Evolutionary conservation across 2,888 invertebrate genomes (phyloP).

Genomic region (Scaptomyza reducta): DNA sequence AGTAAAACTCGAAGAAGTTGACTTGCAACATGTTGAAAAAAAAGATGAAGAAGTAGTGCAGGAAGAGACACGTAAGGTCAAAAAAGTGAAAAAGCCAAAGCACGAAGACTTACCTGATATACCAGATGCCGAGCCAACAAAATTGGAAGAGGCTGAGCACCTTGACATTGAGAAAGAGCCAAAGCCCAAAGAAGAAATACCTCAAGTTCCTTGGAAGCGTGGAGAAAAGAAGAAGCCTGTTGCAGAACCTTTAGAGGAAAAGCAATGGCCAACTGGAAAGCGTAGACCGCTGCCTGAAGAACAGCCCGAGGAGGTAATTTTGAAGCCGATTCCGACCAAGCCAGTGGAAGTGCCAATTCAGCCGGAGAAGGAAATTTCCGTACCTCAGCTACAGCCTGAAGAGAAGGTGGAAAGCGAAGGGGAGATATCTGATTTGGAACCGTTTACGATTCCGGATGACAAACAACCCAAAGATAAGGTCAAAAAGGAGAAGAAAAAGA

Average conservation of each 20-base stretch:
- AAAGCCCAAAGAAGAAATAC: slow-evolving; percentile 71
- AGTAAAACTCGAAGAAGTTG: slow-evolving; percentile 74
- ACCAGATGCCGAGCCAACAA: slow-evolving; percentile 74
- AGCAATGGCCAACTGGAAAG: slow-evolving; percentile 83
- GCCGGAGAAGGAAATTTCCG: slow-evolving; percentile 73
- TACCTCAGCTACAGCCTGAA: slow-evolving; percentile 76
- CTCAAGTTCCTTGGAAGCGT: slow-evolving; percentile 82
- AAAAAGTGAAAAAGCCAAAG: slow-evolving; percentile 78
- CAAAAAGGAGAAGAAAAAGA: slow-evolving; percentile 82
- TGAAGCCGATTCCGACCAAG: slow-evolving; percentile 83
- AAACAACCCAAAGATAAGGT: slow-evolving; percentile 84
- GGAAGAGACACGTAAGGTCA: slow-evolving; percentile 78
- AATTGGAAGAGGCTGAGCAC: slow-evolving; percentile 81
- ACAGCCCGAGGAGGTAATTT: slow-evolving; percentile 83
- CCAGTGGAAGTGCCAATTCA: slow-evolving; percentile 74
- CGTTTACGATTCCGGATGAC: slow-evolving; percentile 77
- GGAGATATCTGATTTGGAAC: slow-evolving; percentile 72
- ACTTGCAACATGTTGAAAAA: slow-evolving; percentile 79
- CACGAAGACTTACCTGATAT: slow-evolving; percentile 81
- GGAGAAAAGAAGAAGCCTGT: slow-evolving; percentile 83
- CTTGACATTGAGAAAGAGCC: slow-evolving; percentile 80
- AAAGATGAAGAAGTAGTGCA: slow-evolving; percentile 74
- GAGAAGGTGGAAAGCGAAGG: slow-evolving; percentile 78
- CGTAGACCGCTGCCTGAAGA: slow-evolving; percentile 84
- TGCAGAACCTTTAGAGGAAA: slow-evolving; percentile 81